phyloP scores from a whole-genome alignment of 2,888 invertebrate species.

The Caenorhabditis virilis region DNA sequence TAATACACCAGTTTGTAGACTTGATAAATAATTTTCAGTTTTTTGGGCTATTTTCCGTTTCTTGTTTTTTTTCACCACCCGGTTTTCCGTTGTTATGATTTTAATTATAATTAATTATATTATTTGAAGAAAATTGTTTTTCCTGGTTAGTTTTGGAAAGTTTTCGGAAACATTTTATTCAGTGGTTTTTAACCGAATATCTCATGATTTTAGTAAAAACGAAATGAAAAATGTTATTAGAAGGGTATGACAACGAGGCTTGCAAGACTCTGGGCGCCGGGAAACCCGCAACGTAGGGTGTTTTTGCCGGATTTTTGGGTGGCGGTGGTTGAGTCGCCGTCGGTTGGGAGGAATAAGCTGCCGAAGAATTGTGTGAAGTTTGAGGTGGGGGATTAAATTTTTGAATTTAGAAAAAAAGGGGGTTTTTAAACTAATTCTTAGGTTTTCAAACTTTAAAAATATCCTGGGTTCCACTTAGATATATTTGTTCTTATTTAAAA shows the following conservation, averaged over 20 bases:
- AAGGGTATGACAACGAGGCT: slow-evolving; percentile 55
- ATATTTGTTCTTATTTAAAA: no score
- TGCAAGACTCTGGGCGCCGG: slow-evolving; percentile 71
- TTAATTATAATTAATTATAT: background rate
- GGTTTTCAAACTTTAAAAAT: no score
- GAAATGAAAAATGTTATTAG: no score
- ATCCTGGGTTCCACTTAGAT: no score
- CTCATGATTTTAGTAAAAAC: no score
- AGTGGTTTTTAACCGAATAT: no score
- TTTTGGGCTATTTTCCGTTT: slow-evolving; percentile 5
- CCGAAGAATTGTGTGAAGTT: slow-evolving; percentile 85
- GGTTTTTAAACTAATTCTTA: no score
- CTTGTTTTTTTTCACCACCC: background rate
- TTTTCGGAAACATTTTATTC: no score
- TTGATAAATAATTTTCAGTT: slow-evolving; percentile 75
- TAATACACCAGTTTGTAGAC: slow-evolving; percentile 87
- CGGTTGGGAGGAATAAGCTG: slow-evolving; percentile 71
- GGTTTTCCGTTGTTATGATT: background rate
- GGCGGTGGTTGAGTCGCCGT: slow-evolving; percentile 80
- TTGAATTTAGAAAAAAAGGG: background rate
- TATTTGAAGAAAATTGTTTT: background rate
- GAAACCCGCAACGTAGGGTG: slow-evolving; percentile 89
- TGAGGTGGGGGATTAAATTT: slow-evolving; percentile 76
- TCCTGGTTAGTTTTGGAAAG: no score
- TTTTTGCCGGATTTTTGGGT: slow-evolving; percentile 97